Evolutionary conservation across 2,113 vertebrate genomes (phyloP).

Genomic region (Pygoscelis adeliae): DNA sequence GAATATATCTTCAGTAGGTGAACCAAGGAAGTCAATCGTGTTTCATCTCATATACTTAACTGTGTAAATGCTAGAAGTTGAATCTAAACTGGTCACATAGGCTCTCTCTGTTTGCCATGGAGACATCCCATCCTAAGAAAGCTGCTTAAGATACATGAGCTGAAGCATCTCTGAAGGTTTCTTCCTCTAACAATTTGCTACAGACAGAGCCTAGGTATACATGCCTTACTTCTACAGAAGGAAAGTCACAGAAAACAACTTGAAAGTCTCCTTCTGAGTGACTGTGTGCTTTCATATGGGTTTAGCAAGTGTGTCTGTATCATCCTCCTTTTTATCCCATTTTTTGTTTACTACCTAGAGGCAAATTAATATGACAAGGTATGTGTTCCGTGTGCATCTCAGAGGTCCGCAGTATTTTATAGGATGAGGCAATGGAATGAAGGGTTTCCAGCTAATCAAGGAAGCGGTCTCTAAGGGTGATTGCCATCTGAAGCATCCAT

Average conservation of each 20-base stretch:
- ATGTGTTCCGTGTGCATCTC: fast-evolving
- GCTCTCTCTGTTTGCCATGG: not conserved
- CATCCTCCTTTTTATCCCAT: not conserved
- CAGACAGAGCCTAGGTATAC: not conserved
- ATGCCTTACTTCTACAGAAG: not conserved
- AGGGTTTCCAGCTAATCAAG: not conserved
- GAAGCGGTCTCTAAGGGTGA: not conserved
- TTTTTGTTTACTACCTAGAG: not conserved
- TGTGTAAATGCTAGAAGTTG: not conserved
- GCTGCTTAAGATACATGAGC: not conserved
- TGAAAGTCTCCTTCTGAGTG: not conserved
- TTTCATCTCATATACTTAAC: not conserved
- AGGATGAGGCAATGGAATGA: not conserved
- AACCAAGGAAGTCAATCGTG: not conserved
- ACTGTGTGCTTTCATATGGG: not conserved
- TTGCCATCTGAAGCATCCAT: not conserved
- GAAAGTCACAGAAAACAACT: not conserved
- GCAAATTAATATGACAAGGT: not conserved
- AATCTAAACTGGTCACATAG: not conserved
- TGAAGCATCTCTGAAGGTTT: not conserved
- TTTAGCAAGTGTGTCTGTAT: not conserved
- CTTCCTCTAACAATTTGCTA: not conserved
- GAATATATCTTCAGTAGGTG: not conserved
- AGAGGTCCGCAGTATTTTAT: not conserved
- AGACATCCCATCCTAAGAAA: not conserved